Evolutionary conservation across 64 coral and sea anemone species (phyloP).

Genomic region (Montipora sp.): DNA sequence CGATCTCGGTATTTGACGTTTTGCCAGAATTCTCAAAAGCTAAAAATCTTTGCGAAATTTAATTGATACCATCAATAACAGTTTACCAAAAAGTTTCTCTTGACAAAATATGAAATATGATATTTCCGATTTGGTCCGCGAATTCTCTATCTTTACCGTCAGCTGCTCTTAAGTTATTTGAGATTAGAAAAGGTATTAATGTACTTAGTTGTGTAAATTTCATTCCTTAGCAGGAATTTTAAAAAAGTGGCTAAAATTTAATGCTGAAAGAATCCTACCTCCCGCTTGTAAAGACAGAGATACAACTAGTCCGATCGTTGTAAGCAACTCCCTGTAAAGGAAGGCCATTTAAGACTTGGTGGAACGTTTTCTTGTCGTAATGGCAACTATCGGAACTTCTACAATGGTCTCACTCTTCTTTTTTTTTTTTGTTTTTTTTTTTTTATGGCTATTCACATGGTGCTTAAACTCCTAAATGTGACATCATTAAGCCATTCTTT

Average conservation of each 20-base stretch:
- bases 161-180: not conserved
- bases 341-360: not conserved
- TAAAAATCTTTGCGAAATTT: too few species aligned
- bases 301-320: not conserved
- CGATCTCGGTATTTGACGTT: too few species aligned
- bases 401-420: not conserved
- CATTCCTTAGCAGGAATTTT: not conserved
- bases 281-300: not conserved
- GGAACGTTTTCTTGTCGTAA: not conserved
- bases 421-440: too few species aligned
- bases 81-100: too few species aligned
- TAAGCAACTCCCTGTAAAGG: not conserved
- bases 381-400: not conserved
- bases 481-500: not conserved
- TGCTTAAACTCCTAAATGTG: not conserved
- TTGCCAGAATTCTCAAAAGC: too few species aligned
- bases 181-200: not conserved
- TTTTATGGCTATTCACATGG: not conserved
- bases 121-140: too few species aligned
- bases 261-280: not conserved
- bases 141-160: too few species aligned
- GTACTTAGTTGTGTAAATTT: not conserved
- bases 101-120: too few species aligned
- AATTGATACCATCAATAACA: too few species aligned
- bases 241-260: not conserved